Evolutionary conservation across 1,140 invertebrate species (phyloP), one percentile per base, ranked within the genome.

Genomic region (Eriosoma lanigerum): DNA sequence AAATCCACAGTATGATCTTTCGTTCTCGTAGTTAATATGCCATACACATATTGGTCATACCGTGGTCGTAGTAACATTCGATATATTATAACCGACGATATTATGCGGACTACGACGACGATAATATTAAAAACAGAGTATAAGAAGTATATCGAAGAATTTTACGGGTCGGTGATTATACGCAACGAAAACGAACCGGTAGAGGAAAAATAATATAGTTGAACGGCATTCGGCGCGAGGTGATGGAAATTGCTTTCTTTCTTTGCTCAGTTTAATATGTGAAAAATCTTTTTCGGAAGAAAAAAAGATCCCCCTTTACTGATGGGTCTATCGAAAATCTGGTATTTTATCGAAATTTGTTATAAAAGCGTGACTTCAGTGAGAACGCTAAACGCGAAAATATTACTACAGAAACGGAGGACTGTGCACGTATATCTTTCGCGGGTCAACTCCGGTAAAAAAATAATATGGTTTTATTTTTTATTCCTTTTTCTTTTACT

Each of bases 131-230:
- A 58, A 24, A 44, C 44, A n/a, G n/a, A n/a, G n/a, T n/a, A n/a
- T n/a, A n/a, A 60, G 12, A 60, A 17, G 58, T 62, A 62, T 62
- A n/a, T n/a, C 21, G 21, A 13, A 58, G 56, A 24, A 24, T 58
- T 58, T 58, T 58, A 58, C 56, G 56, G 24, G 26, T 62, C 24
- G 58, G 26, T 24, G 58, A 29, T 29, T 24, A 62, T 62, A 62
- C 56, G 54, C n/a, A n/a, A n/a, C n/a, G n/a, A n/a, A 58, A 21
- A 58, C 54, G 56, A 58, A 62, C 26, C 58, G 15, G 58, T 62
- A 62, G 29, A 62, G 15, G 58, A 62, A 62, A 24, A 62, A 62
- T 62, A 62, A 62, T 62, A 62, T n/a, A n/a, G n/a, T n/a, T n/a
- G 58, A 15, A 58, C 26, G 15, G 58, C 24, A 12, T 13, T 62